These are phyloP conservation scores for Oreochromis grahami DNA, from an alignment of 2,797 vertebrate species.

Conservation along the genomic window DNA sequence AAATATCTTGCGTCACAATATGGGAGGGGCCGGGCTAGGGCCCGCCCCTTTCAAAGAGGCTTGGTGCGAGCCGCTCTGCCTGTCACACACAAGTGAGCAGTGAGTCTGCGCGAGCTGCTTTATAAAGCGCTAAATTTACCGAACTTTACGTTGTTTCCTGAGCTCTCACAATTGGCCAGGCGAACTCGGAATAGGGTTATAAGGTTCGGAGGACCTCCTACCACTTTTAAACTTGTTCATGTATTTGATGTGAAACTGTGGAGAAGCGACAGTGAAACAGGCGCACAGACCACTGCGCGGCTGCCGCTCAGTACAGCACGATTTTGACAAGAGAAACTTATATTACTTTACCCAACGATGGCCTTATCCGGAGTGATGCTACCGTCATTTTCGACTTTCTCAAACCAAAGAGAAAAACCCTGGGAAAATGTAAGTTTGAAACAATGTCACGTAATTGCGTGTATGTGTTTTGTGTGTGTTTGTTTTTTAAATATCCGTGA, in stretches of 20 bases:
- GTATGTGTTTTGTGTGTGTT: background rate
- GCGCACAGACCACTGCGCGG: slow-evolving; percentile 41
- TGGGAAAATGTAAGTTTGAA: slow-evolving; percentile 85
- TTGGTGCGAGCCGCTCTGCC: background rate
- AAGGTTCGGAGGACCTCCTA: slow-evolving; percentile 74
- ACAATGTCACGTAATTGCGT: background rate
- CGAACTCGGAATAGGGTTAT: slow-evolving; percentile 52
- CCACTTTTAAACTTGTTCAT: slow-evolving; percentile 64
- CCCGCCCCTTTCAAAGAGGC: slow-evolving; percentile 50
- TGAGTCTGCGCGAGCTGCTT: slow-evolving; percentile 63
- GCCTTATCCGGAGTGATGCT: slow-evolving; percentile 89
- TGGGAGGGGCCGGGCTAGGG: slow-evolving; percentile 9
- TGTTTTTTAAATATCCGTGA: background rate
- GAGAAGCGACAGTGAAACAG: slow-evolving; percentile 43
- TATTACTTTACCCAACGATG: slow-evolving; percentile 71
- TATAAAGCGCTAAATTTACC: slow-evolving; percentile 98
- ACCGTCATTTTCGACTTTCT: slow-evolving; percentile 92
- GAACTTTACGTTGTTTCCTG: slow-evolving; percentile 91
- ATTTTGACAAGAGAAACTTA: slow-evolving; percentile 35
- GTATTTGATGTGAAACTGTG: slow-evolving; percentile 54
- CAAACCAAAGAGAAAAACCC: slow-evolving; percentile 85
- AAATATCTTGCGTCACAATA: background rate
- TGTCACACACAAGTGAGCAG: slow-evolving; percentile 47
- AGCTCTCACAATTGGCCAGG: slow-evolving; percentile 84
- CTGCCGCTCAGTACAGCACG: slow-evolving; percentile 16